Evolutionary conservation across 2,113 vertebrate genomes (phyloP).

Genomic region (Nicator chloris): DNA sequence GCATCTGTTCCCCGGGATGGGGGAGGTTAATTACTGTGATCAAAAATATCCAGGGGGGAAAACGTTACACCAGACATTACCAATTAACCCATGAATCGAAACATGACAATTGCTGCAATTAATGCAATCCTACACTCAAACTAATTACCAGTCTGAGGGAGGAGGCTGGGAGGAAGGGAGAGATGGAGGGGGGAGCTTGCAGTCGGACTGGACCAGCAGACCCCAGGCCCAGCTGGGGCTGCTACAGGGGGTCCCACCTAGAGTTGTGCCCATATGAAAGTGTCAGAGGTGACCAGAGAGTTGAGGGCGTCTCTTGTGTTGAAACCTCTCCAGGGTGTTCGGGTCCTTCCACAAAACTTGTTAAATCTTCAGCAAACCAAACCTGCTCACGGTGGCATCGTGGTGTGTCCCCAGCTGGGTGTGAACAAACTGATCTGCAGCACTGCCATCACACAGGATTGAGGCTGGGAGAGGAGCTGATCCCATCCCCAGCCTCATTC

Average conservation of each 20-base stretch:
- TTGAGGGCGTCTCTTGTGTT: background rate
- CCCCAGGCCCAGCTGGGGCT: background rate
- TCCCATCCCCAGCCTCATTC: background rate
- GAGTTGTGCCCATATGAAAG: background rate
- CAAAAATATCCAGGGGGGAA: background rate
- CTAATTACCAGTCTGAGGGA: conserved; percentile 17
- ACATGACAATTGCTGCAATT: conserved; percentile 9
- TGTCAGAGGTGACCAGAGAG: too few species aligned
- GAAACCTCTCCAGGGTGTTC: rapidly evolving
- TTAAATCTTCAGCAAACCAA: background rate
- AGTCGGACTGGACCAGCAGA: rapidly evolving
- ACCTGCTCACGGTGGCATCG: rapidly evolving
- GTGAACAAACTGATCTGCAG: background rate
- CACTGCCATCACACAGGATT: background rate
- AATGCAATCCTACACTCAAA: background rate
- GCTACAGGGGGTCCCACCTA: background rate
- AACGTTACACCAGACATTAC: background rate
- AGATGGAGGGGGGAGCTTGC: background rate
- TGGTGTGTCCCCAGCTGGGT: background rate
- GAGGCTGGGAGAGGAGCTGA: background rate
- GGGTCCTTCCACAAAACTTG: background rate
- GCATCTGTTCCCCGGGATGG: rapidly evolving
- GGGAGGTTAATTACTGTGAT: conserved; percentile 20
- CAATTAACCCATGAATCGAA: conserved; percentile 59
- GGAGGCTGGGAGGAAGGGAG: background rate